phyloP scores from a whole-genome alignment of 2,113 vertebrate genomes.

The Donacobius atricapilla region DNA sequence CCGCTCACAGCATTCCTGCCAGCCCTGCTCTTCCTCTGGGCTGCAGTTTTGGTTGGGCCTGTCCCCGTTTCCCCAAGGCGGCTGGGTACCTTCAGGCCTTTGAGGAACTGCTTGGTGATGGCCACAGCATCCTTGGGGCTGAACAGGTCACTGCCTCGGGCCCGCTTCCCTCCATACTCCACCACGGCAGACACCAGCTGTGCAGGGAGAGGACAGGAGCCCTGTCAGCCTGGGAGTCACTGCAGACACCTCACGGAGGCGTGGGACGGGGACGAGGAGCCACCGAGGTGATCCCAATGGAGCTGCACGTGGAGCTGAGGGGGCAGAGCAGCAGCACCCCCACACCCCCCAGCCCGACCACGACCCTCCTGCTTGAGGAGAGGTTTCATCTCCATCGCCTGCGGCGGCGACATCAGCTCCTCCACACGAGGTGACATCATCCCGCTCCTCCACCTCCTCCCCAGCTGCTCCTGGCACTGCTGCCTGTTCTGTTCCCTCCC shows the following conservation, averaged over 20 bases:
- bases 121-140: slow-evolving; percentile 89
- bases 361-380: neutral
- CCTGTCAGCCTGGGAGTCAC: neutral
- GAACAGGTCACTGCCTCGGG: slow-evolving; percentile 91
- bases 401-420: neutral
- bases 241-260: neutral
- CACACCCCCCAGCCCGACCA: neutral
- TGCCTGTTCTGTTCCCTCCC: neutral
- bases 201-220: neutral
- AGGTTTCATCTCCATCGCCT: neutral
- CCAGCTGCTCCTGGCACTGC: slow-evolving; percentile 34
- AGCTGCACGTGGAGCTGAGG: neutral
- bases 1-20: neutral
- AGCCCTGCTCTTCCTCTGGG: neutral
- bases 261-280: neutral
- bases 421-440: neutral
- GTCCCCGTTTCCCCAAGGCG: rapidly evolving
- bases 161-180: slow-evolving; percentile 91
- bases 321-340: neutral
- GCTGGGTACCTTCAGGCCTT: slow-evolving; percentile 87
- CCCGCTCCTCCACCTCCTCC: slow-evolving; percentile 44
- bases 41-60: neutral
- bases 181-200: slow-evolving; percentile 88
- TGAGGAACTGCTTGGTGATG: slow-evolving; percentile 98
- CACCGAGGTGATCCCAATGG: neutral